A percentile compares a stretch with the other conserved stretches of the same genome.
These are phyloP conservation scores for Orthosia cruda DNA, from an alignment of 2,888 invertebrate genomes.

Conservation along the genomic window DNA sequence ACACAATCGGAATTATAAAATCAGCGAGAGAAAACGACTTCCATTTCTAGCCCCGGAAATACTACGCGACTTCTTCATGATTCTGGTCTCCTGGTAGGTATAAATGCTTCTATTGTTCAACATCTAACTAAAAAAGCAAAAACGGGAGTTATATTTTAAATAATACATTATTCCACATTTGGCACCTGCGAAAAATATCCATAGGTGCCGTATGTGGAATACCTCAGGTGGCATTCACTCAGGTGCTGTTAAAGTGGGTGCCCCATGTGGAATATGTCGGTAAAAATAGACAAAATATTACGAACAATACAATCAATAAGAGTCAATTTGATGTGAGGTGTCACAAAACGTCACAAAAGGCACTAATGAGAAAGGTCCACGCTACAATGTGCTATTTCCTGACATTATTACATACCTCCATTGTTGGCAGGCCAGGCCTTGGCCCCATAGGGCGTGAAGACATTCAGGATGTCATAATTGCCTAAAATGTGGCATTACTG, in stretches of 20 bases:
- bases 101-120: too few relatives aligned
- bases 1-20: conserved; percentile 5
- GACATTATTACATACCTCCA: conserved; percentile 45
- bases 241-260: too few relatives aligned
- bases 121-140: too few relatives aligned
- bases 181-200: too few relatives aligned
- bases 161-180: too few relatives aligned
- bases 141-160: too few relatives aligned
- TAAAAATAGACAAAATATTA: conserved; percentile 35
- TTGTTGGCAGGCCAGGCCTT: conserved; percentile 41
- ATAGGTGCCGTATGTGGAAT: too few relatives aligned
- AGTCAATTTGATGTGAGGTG: conserved; percentile 27
- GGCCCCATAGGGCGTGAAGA: conserved; percentile 31
- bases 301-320: conserved; percentile 45
- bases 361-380: conserved; percentile 57
- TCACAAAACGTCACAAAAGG: conserved; percentile 59
- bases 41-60: too few relatives aligned
- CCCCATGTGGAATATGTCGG: background rate
- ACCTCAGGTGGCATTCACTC: too few relatives aligned
- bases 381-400: conserved; percentile 59
- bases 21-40: background rate
- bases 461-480: conserved; percentile 30
- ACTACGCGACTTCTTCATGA: too few relatives aligned
- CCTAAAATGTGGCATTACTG: conserved; percentile 30
- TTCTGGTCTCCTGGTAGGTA: too few relatives aligned